A percentile compares a stretch with the other conserved stretches of the same genome.
Evolutionary conservation across 2,888 invertebrate species (phyloP).

Genomic region (Ectemnius continuus): DNA sequence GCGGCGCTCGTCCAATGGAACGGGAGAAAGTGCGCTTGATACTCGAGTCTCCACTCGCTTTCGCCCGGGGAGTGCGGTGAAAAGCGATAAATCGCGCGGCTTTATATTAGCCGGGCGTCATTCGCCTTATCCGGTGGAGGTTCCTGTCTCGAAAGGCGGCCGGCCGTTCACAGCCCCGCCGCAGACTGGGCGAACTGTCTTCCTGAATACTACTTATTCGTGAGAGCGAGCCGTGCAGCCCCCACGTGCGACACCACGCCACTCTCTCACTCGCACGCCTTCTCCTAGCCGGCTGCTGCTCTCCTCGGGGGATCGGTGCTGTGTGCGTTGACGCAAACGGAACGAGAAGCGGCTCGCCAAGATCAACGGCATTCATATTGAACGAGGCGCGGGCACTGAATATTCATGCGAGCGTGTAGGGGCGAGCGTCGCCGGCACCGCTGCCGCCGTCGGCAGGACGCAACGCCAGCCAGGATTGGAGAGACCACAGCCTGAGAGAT

Average conservation of each 20-base stretch:
- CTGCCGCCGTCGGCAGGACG: constrained; percentile 28
- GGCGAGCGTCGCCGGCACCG: constrained; percentile 50
- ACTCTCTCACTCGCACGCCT: not conserved
- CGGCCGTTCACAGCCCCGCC: not conserved
- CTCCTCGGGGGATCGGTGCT: not conserved
- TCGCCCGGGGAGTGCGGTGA: not conserved
- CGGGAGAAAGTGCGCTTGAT: not conserved
- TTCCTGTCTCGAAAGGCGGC: not conserved
- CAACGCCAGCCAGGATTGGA: constrained; percentile 23
- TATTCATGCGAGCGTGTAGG: constrained; percentile 71
- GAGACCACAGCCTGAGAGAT: constrained; percentile 18
- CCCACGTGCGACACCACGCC: too few species aligned
- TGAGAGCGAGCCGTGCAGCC: constrained; percentile 45
- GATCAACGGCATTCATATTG: constrained; percentile 76
- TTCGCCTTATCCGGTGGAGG: constrained; percentile 6
- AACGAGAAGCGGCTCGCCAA: constrained; percentile 69
- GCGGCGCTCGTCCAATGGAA: not conserved
- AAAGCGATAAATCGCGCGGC: constrained; percentile 16
- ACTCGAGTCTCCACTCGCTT: constrained; percentile 18
- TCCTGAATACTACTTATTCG: constrained; percentile 59
- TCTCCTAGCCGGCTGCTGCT: not conserved
- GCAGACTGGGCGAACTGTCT: constrained; percentile 44
- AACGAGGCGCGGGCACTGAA: constrained; percentile 73
- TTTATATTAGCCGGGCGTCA: constrained; percentile 11
- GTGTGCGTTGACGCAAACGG: constrained; percentile 65